Evolutionary conservation across 1,140 invertebrate species (phyloP).

Genomic region (Dendrolimus kikuchii): DNA sequence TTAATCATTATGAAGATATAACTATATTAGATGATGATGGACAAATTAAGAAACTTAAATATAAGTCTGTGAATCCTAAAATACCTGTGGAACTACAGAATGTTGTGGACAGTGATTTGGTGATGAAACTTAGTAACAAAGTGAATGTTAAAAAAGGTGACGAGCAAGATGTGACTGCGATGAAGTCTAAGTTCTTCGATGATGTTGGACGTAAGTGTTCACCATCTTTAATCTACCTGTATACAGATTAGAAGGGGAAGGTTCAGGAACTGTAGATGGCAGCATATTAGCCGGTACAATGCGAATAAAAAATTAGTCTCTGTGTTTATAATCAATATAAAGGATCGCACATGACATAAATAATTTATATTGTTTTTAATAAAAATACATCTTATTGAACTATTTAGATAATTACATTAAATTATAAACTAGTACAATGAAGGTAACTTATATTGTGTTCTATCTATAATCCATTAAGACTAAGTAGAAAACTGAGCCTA

Average conservation of each 20-base stretch:
- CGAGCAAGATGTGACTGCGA: conserved; percentile 13
- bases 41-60: conserved; percentile 50
- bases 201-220: conserved; percentile 53
- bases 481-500: no score
- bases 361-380: no score
- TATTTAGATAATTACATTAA: no score
- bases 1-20: conserved; percentile 54
- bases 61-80: conserved; percentile 32
- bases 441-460: no score
- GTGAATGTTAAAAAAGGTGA: conserved; percentile 3
- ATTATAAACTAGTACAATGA: no score
- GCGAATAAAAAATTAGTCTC: background rate
- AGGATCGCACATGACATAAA: no score
- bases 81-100: conserved; percentile 26
- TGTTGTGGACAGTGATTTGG: conserved; percentile 11
- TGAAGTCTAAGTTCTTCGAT: conserved; percentile 48
- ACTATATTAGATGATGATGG: conserved; percentile 46
- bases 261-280: background rate
- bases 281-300: background rate
- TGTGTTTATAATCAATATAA: no score
- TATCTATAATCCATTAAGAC: no score
- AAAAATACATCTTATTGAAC: no score
- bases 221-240: background rate
- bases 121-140: conserved; percentile 17
- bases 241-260: background rate